Evolutionary conservation across 2,113 vertebrate species (phyloP).

Genomic region (Balaeniceps rex): DNA sequence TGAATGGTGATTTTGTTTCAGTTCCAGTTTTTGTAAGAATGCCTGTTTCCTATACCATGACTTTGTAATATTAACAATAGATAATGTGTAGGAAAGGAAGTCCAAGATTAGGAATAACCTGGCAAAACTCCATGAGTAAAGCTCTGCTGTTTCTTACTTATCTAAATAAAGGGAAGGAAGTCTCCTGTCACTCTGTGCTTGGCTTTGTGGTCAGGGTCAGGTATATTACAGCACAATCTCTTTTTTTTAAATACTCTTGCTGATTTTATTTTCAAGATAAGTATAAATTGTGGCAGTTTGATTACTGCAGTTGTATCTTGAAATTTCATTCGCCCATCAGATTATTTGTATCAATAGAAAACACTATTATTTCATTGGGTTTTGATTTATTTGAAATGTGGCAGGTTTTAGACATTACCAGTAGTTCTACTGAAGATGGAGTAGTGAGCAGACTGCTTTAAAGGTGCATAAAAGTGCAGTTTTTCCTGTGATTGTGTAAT

Average conservation of each 20-base stretch:
- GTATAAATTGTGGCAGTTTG: background rate
- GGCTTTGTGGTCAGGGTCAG: background rate
- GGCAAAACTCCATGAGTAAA: background rate
- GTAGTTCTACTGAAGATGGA: background rate
- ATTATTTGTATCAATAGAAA: background rate
- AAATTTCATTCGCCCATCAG: background rate
- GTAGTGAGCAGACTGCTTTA: background rate
- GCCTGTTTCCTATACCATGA: background rate
- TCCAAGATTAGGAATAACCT: background rate
- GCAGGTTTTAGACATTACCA: background rate
- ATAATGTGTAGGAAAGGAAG: background rate
- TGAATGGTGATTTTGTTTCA: background rate
- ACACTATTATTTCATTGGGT: background rate
- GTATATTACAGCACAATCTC: background rate
- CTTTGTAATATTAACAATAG: background rate
- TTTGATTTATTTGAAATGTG: background rate
- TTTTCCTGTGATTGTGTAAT: background rate
- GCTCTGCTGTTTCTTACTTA: background rate
- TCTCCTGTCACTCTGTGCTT: background rate
- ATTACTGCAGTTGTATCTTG: background rate
- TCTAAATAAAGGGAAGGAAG: background rate
- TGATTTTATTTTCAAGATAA: background rate
- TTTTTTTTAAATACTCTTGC: background rate
- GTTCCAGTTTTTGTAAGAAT: background rate
- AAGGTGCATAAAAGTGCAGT: background rate